Evolutionary conservation across 2,113 vertebrate genomes (phyloP), one percentile per base, ranked within the genome.

Genomic region (Eurypyga helias): DNA sequence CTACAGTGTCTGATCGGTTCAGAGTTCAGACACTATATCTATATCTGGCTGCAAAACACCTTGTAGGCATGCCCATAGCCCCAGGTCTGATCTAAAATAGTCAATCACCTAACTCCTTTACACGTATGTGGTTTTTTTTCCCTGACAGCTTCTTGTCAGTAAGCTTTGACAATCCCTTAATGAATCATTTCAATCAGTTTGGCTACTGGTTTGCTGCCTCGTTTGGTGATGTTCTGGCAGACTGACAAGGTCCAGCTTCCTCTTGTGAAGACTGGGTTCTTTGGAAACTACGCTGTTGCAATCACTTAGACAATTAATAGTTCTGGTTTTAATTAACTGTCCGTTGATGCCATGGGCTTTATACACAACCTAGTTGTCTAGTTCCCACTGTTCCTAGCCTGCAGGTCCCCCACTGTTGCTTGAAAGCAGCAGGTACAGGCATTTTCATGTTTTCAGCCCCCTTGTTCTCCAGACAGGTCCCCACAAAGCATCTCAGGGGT

Each of bases 41-140:
- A 10, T 33, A 76, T 64, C 45, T 90, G 83, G 58, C 76, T 93
- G 78, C 58, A 96, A 82, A 91, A 91, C 31, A 71, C 26, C 38
- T 89, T 33, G 26, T 5, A 76, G 84, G 23, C 78, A 69, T 94
- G 73, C 65, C 51, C 61, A 36, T 61, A 93, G 61, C 70, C 73
- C 61, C 70, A 69, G 77, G 77, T 79, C 52, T 91, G 86, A 89
- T 89, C 38, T 84, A 77, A 81, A 60, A 79, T 23, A 91, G n/a
- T 57, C 6, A 52, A 84, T 71, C 48, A 41, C 43, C 55, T 81
- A 83, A 77, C 16, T 72, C 15, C 34, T 69, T 89, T 34, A 60
- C 38, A n/a, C 8, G 41, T 41, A 41, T 41, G 41, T 41, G 41
- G 41, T 41, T 41, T 9, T 36, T 54, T 8, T 3, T 2, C 25